Evolutionary conservation across 1,140 invertebrate genomes (phyloP).

Genomic region (Leptinotarsa texana): DNA sequence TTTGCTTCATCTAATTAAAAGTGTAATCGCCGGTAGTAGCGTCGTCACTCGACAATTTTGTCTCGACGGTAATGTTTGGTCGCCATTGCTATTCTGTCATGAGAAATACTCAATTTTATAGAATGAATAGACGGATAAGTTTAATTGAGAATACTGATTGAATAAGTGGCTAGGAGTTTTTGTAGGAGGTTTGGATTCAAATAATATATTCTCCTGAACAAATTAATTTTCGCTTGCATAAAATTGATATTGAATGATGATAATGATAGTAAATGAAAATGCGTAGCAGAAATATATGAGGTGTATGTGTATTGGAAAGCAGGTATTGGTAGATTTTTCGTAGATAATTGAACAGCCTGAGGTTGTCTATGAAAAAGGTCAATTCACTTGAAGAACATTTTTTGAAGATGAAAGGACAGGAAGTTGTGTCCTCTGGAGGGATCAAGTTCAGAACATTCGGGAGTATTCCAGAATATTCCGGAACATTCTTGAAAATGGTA

Average conservation of each 20-base stretch:
- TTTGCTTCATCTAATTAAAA: not conserved
- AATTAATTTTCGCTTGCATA: not conserved
- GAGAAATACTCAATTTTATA: not conserved
- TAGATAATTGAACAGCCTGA: no score
- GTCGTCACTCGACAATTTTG: not conserved
- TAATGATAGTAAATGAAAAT: not conserved
- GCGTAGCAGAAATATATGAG: no score
- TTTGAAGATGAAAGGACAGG: no score
- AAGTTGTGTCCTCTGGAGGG: no score
- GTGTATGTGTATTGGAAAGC: no score
- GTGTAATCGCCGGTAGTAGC: not conserved
- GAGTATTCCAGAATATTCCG: no score
- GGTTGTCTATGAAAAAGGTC: no score
- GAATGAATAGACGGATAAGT: not conserved
- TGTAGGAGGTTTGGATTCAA: not conserved
- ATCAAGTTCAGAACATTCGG: no score
- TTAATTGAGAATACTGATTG: not conserved
- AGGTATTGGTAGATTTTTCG: no score
- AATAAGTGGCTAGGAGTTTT: not conserved
- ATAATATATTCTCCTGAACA: not conserved
- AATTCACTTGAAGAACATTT: no score
- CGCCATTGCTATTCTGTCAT: not conserved
- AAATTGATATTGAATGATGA: not conserved
- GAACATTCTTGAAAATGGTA: no score
- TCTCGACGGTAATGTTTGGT: not conserved